Percentiles rank a stretch among this genome's conserved stretches.
Evolutionary conservation across 2,797 vertebrate genomes (phyloP).

Genomic region (Rhynchonycteris naso): DNA sequence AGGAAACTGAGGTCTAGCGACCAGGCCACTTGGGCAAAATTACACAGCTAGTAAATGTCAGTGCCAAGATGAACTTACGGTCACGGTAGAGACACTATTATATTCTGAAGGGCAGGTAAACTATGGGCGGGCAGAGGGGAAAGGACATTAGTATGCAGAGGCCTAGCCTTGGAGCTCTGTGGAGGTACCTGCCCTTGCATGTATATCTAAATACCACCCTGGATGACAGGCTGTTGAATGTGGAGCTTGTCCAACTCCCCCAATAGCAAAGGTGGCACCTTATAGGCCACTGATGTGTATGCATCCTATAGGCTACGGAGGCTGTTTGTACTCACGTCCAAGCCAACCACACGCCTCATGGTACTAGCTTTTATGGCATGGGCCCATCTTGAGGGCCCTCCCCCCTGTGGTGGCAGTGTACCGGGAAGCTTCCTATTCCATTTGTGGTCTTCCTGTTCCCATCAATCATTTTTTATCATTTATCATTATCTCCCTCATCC

Average conservation of each 20-base stretch:
- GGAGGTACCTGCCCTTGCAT: neutral
- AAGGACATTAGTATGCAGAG: neutral
- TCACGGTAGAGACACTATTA: neutral
- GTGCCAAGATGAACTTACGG: neutral
- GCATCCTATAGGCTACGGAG: fast-evolving
- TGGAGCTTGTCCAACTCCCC: neutral
- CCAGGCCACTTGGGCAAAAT: neutral
- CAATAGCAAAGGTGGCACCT: neutral
- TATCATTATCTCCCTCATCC: neutral
- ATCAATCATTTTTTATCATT: neutral
- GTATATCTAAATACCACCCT: neutral
- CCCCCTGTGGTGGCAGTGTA: neutral
- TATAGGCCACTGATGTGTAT: neutral
- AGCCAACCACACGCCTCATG: neutral
- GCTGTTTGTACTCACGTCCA: neutral
- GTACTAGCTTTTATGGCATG: neutral
- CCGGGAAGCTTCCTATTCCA: neutral
- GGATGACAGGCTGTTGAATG: neutral
- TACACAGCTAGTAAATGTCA: neutral
- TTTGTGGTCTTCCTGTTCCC: neutral
- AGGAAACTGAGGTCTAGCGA: neutral
- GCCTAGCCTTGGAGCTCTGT: neutral
- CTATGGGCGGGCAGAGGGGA: neutral
- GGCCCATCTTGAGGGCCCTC: neutral
- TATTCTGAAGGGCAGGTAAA: too few species aligned